Percentiles rank a stretch among this genome's conserved stretches.
These are phyloP conservation scores for Neotoxoptera formosana DNA, from an alignment of 1,140 invertebrate genomes.

Conservation along the genomic window DNA sequence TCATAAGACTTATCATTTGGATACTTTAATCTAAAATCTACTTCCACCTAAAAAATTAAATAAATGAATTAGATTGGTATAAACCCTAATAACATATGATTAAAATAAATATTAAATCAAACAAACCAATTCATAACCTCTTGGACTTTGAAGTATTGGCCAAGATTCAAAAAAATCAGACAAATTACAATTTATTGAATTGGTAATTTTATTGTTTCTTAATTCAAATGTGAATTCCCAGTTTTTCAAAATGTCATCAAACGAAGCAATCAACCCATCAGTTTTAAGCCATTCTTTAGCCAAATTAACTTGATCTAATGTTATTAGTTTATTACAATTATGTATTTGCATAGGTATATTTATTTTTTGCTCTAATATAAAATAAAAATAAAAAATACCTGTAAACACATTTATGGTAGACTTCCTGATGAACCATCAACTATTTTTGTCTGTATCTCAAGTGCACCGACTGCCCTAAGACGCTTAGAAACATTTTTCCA, in stretches of 20 bases:
- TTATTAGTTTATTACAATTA: too few relatives aligned
- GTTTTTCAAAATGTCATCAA: neutral
- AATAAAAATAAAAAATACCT: too few relatives aligned
- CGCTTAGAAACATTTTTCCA: too few relatives aligned
- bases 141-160: neutral
- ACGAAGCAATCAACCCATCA: neutral
- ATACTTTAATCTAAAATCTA: neutral
- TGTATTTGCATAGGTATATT: too few relatives aligned
- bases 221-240: neutral
- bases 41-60: neutral
- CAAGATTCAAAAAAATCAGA: neutral
- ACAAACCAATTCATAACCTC: slow-evolving; percentile 13
- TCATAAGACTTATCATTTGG: neutral
- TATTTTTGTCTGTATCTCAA: too few relatives aligned
- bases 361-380: too few relatives aligned
- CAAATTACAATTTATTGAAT: neutral
- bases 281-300: neutral
- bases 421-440: too few relatives aligned
- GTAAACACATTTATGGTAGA: too few relatives aligned
- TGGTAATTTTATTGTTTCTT: neutral
- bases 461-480: too few relatives aligned
- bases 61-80: neutral
- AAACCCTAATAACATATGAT: neutral
- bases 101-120: neutral
- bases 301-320: too few relatives aligned